Base-by-base conservation (phyloP, 1,140 invertebrate species). In the Penaeus japonicus region DNA sequence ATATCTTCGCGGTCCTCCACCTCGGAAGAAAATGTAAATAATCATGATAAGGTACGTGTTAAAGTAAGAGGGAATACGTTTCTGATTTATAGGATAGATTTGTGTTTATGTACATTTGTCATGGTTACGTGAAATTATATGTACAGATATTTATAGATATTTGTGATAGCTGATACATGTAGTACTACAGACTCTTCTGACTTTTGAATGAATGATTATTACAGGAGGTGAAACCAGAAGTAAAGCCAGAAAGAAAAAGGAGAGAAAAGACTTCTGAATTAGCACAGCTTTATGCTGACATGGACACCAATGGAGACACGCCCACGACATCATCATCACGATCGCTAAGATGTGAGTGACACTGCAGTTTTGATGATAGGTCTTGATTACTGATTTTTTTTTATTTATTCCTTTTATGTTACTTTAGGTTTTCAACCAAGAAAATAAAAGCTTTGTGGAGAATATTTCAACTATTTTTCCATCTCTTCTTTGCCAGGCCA, bases 401-500 rank as follows among this genome's bases (percentile, higher is more conserved):
- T 57, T 81, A 15, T 55, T 54, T 57, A 59, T 12, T 47, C 47
- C 47, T n/a, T n/a, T n/a, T n/a, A n/a, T n/a, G n/a, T n/a, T n/a
- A n/a, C n/a, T n/a, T n/a, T n/a, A n/a, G n/a, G n/a, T n/a, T n/a
- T n/a, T n/a, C n/a, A n/a, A n/a, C n/a, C n/a, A n/a, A n/a, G 15
- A 47, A 47, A 12, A 7, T 5, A 47, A 4, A 47, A 47, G 39
- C 0, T 2, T 47, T 47, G 2, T 47, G 15, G 15, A 47, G 47
- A 47, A 47, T 1, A 12, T 12, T 47, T 12, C 15, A 12, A 2
- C 1, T 15, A 47, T 47, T 47, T 47, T 47, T 47, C 77, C 70
- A 81, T 65, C 85, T 59, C 90, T 87, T 81, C 59, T 39, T 89
- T 92, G 92, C 87, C 92, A 92, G 92, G 93, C 91, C 86, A 88